phyloP scores from a whole-genome alignment of 2,888 invertebrate genomes.

The Sarcophaga caerulescens region DNA sequence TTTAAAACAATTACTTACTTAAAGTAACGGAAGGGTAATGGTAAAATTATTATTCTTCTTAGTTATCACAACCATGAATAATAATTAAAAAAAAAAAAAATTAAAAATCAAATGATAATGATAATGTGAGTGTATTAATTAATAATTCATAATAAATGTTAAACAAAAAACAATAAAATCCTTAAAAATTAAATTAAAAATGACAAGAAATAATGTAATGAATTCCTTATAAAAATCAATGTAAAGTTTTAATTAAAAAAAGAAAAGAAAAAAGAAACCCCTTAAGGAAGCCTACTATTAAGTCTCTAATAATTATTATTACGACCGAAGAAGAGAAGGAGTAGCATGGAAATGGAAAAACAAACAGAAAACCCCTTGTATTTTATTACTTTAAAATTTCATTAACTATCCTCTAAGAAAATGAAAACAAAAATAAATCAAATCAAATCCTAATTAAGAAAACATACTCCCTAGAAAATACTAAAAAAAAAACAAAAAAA shows the following conservation, averaged over 20 bases:
- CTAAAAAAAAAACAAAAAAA: not conserved
- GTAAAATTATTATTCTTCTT: not conserved
- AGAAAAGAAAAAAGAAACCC: conserved; percentile 27
- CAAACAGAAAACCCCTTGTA: not conserved
- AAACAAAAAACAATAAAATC: not conserved
- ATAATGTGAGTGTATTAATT: conserved; percentile 61
- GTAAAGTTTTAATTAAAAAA: conserved; percentile 62
- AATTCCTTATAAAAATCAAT: conserved; percentile 47
- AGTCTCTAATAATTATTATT: conserved; percentile 37
- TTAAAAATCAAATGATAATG: conserved; percentile 3
- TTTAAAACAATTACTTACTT: conserved; percentile 15
- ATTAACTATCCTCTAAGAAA: conserved; percentile 64
- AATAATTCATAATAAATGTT: conserved; percentile 55
- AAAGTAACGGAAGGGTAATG: not conserved
- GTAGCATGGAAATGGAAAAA: conserved; percentile 29
- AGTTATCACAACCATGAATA: not conserved
- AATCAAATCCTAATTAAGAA: conserved; percentile 40
- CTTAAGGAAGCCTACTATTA: conserved; percentile 24
- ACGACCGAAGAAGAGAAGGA: conserved; percentile 21
- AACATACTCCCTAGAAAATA: not conserved
- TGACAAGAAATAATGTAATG: conserved; percentile 15
- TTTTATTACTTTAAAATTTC: conserved; percentile 51
- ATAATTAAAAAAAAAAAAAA: conserved; percentile 25
- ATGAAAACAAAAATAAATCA: conserved; percentile 66
- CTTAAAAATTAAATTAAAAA: conserved; percentile 42